Conservation (phyloP, 2,888 invertebrate species). For the Drosophila leonis region DNA sequence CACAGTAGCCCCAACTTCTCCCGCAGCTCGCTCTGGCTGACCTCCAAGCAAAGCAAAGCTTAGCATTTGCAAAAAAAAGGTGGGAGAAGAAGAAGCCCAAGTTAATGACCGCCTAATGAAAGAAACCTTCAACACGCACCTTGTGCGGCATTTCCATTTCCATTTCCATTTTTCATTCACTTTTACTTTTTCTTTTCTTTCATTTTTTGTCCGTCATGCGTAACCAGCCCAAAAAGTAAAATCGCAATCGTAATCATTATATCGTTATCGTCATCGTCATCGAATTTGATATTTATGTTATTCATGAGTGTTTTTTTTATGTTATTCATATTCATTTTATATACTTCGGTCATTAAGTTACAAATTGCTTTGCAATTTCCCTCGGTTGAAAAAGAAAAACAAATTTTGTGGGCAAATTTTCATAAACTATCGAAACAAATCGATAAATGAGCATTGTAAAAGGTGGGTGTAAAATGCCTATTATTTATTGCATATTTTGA, state of each 20-base stretch:
- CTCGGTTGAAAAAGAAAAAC: conserved; percentile 6
- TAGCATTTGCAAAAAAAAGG: conserved; percentile 22
- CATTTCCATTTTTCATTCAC: conserved; percentile 45
- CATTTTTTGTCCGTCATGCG: conserved; percentile 62
- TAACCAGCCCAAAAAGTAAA: conserved; percentile 50
- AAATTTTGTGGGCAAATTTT: background rate
- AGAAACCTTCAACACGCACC: conserved; percentile 61
- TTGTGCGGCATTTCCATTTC: conserved; percentile 40
- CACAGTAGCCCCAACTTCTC: background rate
- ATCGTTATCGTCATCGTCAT: conserved; percentile 27
- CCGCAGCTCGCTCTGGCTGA: background rate
- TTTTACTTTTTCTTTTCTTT: conserved; percentile 53
- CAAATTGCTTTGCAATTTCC: conserved; percentile 19
- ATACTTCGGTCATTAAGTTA: background rate
- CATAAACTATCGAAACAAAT: conserved; percentile 19
- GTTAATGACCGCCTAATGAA: conserved; percentile 61
- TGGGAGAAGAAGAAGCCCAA: conserved; percentile 10
- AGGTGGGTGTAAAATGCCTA: no score
- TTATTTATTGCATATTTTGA: background rate
- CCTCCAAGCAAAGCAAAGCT: conserved; percentile 10
- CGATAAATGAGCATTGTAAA: conserved; percentile 7
- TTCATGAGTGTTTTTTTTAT: background rate
- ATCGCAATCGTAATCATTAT: conserved; percentile 5
- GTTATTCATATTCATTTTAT: background rate
- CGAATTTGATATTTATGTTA: conserved; percentile 11